These are phyloP conservation scores for Botia almorhae DNA, from an alignment of 2,797 vertebrate genomes.

Conservation along the genomic window DNA sequence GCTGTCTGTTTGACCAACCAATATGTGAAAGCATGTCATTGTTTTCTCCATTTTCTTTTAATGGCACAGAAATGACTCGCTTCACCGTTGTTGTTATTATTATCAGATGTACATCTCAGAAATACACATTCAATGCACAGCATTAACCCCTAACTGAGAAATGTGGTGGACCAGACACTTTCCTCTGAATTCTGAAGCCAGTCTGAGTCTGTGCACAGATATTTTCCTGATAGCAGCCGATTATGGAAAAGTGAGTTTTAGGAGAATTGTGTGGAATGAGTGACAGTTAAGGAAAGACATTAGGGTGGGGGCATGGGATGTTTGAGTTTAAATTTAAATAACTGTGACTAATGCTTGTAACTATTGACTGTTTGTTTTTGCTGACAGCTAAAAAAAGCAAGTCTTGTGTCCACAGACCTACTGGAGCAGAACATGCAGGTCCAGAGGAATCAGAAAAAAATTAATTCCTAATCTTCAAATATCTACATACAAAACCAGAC, in stretches of 20 bases:
- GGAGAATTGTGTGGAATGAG: conserved; percentile 30
- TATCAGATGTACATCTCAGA: background rate
- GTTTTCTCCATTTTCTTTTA: too few species aligned
- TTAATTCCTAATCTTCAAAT: too few species aligned
- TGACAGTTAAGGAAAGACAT: conserved; percentile 19
- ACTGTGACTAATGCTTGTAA: background rate
- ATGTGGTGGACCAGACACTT: background rate
- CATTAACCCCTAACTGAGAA: background rate
- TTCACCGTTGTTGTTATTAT: too few species aligned
- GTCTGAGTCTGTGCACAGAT: background rate
- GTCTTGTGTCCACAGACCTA: background rate
- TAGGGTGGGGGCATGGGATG: conserved; percentile 12
- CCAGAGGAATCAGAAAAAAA: too few species aligned
- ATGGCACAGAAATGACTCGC: too few species aligned
- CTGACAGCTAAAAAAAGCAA: background rate
- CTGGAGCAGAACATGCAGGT: too few species aligned
- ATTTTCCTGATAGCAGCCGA: background rate
- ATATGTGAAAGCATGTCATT: too few species aligned
- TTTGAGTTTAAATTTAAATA: background rate
- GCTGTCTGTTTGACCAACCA: too few species aligned
- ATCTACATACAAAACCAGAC: too few species aligned
- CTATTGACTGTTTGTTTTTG: background rate
- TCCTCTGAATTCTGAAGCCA: background rate
- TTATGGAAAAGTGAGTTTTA: conserved; percentile 21
- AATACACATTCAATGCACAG: background rate